Conservation (phyloP, 2,797 vertebrate species). For the Hydrolagus colliei region DNA sequence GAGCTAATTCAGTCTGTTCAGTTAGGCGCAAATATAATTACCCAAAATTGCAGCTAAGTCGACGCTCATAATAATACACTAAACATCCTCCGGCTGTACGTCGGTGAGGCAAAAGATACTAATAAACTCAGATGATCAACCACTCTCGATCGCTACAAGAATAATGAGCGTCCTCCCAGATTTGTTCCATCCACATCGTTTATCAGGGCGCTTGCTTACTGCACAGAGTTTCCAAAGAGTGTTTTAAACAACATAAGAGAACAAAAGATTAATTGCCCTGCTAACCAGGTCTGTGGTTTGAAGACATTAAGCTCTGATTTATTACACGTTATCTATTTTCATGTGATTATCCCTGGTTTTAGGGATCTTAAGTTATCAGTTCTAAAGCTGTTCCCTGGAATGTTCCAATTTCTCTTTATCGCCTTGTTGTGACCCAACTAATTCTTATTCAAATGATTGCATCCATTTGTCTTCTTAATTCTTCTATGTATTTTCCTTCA, state of each 20-base stretch:
- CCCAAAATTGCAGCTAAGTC: background rate
- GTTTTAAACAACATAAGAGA: background rate
- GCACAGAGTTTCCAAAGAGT: background rate
- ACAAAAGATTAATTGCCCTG: conserved; percentile 1
- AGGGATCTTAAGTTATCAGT: conserved; percentile 58
- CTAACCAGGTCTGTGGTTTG: conserved; percentile 38
- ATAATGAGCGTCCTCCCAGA: background rate
- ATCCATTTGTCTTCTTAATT: background rate
- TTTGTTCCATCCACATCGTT: background rate
- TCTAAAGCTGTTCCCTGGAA: conserved; percentile 53
- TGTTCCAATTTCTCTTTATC: conserved; percentile 27
- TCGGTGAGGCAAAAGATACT: background rate
- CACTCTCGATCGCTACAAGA: background rate
- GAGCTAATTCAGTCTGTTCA: background rate
- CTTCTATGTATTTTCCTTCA: background rate
- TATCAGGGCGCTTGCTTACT: background rate
- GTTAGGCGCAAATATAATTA: background rate
- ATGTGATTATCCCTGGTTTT: conserved; percentile 62
- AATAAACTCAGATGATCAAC: background rate
- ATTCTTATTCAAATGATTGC: conserved; percentile 22
- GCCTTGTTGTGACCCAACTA: conserved; percentile 38
- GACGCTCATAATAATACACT: background rate
- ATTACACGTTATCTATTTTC: conserved; percentile 68
- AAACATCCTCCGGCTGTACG: background rate
- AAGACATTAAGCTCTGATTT: conserved; percentile 65